Base-by-base conservation (phyloP, 2,797 vertebrate species). In the Darevskia mixta region DNA sequence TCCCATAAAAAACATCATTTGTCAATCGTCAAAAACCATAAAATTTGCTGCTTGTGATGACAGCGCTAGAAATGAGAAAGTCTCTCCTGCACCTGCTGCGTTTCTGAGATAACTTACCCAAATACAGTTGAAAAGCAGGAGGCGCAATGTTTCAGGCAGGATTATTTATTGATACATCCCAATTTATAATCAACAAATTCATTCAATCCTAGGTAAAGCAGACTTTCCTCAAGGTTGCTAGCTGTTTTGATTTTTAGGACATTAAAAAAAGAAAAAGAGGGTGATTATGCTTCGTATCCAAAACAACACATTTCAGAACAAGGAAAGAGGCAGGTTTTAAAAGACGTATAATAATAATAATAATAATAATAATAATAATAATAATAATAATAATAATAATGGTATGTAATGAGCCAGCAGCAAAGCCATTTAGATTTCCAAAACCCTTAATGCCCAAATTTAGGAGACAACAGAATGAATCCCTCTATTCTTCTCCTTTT, bases 21-120 rank as follows among this genome's bases (percentile, higher is more conserved):
- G 67, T 64, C 87, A 88, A 64, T 73, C 61, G 67, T 71, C 67
- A 84, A 58, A 61, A 72, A 29, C 23, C 77, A 88, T 88, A 83
- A 85, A 88, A 79, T 18, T 9, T 45, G 38, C 77, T 73, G 67
- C 87, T 64, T 79, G 69, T 64, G 58, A 88, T 84, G 86, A 84
- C 76, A 88, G 67, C 79, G 43, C 66, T 72, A 73, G 55, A 88
- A 85, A 88, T 88, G 67, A 79, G 49, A 43, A 41, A 23, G 5
- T 87, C n/a, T 88, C 25, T 73, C 20, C 35, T 64, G 76, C 76
- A 88, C 82, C 87, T 88, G 87, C 66, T 79, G 82, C 80, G 61
- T 79, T 83, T 79, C 61, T 64, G 79, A 88, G 87, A 88, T 88
- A 88, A 73, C 67, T 45, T 88, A 64, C 75, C 49, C 67, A 84